Evolutionary conservation across 2,113 vertebrate genomes (phyloP).

Genomic region (Rafetus swinhoei): DNA sequence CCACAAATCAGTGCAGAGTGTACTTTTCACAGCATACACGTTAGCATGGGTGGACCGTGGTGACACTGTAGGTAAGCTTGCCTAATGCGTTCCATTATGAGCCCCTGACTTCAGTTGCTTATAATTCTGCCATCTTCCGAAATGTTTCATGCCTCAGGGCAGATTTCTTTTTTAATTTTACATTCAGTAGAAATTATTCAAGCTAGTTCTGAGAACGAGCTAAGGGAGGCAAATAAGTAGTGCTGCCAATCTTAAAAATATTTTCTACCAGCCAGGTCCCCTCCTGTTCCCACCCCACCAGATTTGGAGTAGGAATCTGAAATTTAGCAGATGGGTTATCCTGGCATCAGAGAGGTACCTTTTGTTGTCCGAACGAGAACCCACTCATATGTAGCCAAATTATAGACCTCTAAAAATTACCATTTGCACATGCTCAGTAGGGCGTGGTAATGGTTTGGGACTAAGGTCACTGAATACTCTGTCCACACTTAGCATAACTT

Average conservation of each 20-base stretch:
- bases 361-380: too few relatives aligned
- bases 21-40: slow-evolving; percentile 24
- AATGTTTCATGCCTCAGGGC: background rate
- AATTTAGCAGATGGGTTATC: background rate
- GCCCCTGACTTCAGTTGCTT: background rate
- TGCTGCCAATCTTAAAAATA: background rate
- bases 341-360: background rate
- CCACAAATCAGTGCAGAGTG: background rate
- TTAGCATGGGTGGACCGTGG: slow-evolving; percentile 32
- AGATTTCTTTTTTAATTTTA: background rate
- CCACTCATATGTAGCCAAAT: background rate
- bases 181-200: accelerated
- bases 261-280: background rate
- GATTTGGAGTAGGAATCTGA: background rate
- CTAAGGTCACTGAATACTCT: background rate
- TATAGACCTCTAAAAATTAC: background rate
- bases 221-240: accelerated
- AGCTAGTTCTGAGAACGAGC: background rate
- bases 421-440: background rate
- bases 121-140: background rate
- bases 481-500: background rate
- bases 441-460: background rate
- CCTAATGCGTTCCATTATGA: slow-evolving; percentile 53
- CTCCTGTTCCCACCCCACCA: background rate
- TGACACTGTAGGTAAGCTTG: background rate